Evolutionary conservation across 53 echinoderm and acorn worm genomes (phyloP), one percentile per base, ranked within the genome.

Genomic region (Holothuria leucospilota): DNA sequence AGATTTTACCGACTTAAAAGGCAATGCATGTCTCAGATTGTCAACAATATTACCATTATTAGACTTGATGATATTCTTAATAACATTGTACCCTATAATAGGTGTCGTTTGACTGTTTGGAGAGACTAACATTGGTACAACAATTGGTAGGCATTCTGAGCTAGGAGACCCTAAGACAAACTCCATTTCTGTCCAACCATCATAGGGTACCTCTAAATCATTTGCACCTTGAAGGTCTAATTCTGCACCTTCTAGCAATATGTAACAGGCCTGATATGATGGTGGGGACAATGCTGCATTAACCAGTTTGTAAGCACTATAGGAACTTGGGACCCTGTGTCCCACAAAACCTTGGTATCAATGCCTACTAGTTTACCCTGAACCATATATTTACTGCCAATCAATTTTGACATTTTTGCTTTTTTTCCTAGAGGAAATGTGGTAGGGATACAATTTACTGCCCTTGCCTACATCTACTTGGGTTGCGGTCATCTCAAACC

Each of bases 11-110:
- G n/a, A n/a, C n/a, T n/a, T n/a, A n/a, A n/a, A n/a, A 9, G 42
- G n/a, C 42, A 42, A 42, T 9, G 42, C 42, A 42, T 42, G 42
- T 42, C 42, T 42, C 9, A 42, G 42, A 42, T 9, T 42, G 42
- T 42, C 42, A 42, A 42, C n/a, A n/a, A n/a, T 42, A 42, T 21
- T 11, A 26, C 12, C 12, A 6, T 21, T 13, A 63, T 63, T 21
- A 23, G 63, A 63, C 63, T 23, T 63, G 63, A 63, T 11, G 26
- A 63, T 26, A 21, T 7, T 26, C 62, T 81, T 61, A 24, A 81
- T 81, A 3, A 60, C 82, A 81, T 81, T 81, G 38, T 81, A 81
- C 28, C 82, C 82, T 28, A 81, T 81, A 41, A 81, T 59, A 11
- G 82, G 82, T 23, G 62, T 81, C 5, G 53, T n/a, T 61, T 8